phyloP scores from a whole-genome alignment of 2,113 vertebrate genomes.

The Loxodonta africana region DNA sequence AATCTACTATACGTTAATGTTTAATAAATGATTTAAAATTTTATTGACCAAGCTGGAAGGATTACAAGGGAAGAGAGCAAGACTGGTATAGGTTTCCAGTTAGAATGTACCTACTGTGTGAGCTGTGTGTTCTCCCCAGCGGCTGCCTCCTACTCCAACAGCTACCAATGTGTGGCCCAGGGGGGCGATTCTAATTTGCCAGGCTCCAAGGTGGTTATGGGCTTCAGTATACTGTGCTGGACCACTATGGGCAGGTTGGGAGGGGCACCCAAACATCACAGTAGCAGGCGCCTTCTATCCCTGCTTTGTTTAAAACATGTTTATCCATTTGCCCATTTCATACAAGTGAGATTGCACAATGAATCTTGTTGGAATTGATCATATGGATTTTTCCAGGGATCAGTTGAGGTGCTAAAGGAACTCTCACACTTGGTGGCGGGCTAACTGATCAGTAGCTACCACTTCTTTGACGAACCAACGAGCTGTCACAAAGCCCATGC shows the following conservation, averaged over 20 bases:
- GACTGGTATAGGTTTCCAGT: background rate
- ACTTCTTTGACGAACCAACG: background rate
- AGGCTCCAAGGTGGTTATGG: background rate
- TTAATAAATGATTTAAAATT: background rate
- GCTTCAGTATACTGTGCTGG: background rate
- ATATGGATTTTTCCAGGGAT: background rate
- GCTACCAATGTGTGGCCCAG: background rate
- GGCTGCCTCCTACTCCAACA: background rate
- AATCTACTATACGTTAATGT: background rate
- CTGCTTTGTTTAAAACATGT: background rate
- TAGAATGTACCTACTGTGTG: background rate
- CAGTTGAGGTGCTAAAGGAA: background rate
- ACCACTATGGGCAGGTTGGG: no score
- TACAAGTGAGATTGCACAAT: background rate
- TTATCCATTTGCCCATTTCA: background rate
- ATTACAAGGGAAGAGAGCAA: background rate
- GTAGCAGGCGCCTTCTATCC: background rate
- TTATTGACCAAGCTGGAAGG: background rate
- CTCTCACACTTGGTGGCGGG: background rate
- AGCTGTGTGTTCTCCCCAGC: background rate
- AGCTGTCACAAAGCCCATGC: background rate
- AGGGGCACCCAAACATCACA: no score
- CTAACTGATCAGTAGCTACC: background rate
- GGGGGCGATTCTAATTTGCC: background rate
- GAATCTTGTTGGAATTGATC: background rate